phyloP scores from a whole-genome alignment of 2,113 vertebrate genomes.

The Rhinoderma darwinii region DNA sequence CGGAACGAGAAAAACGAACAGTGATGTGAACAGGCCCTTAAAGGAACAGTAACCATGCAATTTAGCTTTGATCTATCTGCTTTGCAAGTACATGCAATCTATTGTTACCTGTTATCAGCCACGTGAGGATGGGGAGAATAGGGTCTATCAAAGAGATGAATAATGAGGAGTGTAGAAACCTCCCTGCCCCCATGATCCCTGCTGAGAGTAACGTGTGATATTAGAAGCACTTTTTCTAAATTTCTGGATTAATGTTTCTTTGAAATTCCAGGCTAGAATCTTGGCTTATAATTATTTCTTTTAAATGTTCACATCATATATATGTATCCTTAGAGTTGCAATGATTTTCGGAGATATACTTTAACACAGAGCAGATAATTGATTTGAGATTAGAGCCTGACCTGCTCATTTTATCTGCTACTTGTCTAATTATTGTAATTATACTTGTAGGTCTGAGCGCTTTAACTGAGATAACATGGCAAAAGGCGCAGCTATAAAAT shows the following conservation, averaged over 20 bases:
- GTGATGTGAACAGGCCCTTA: too few relatives aligned
- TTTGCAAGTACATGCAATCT: too few relatives aligned
- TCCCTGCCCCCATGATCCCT: too few relatives aligned
- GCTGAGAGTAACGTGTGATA: too few relatives aligned
- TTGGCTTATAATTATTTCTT: neutral
- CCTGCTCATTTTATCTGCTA: neutral
- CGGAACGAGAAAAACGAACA: too few relatives aligned
- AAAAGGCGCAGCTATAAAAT: neutral
- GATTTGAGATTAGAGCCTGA: neutral
- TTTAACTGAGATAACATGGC: neutral
- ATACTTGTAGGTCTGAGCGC: neutral
- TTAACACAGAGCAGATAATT: neutral
- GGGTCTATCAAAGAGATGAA: too few relatives aligned
- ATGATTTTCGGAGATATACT: neutral
- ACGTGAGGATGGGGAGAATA: too few relatives aligned
- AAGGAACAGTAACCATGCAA: too few relatives aligned
- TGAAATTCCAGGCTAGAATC: neutral
- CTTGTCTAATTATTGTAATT: slow-evolving; percentile 32
- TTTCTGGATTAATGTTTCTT: neutral
- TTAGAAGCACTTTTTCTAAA: too few relatives aligned
- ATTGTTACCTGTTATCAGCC: too few relatives aligned
- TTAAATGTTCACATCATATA: neutral
- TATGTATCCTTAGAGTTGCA: neutral
- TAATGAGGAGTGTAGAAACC: too few relatives aligned
- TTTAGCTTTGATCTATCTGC: too few relatives aligned